A percentile compares a stretch with the other conserved stretches of the same genome.
phyloP scores from a whole-genome alignment of 2,113 vertebrate genomes.

The Halichoeres trimaculatus region DNA sequence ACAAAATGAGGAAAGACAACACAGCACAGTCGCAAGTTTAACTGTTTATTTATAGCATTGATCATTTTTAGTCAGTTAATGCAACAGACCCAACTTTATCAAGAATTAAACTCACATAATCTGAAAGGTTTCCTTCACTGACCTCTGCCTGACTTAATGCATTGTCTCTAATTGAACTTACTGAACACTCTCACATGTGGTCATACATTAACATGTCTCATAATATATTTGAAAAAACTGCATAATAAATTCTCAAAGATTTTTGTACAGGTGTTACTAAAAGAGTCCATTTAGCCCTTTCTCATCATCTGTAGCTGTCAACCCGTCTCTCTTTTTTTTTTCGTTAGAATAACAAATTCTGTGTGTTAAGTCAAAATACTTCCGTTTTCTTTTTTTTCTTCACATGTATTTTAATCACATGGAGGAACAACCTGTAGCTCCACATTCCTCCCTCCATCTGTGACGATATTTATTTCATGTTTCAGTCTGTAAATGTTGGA shows the following conservation, averaged over 20 bases:
- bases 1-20: too few relatives aligned
- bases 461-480: constrained; percentile 39
- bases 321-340: background rate
- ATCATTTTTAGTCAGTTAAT: too few relatives aligned
- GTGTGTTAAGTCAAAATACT: background rate
- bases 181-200: background rate
- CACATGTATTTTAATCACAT: background rate
- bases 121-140: constrained; percentile 9
- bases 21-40: too few relatives aligned
- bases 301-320: background rate
- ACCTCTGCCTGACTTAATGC: background rate
- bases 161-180: background rate
- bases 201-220: background rate
- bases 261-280: background rate
- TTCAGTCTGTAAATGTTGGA: constrained; percentile 13
- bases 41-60: too few relatives aligned
- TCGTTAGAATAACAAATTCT: constrained; percentile 4
- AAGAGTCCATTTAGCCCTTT: background rate
- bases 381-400: background rate
- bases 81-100: too few relatives aligned
- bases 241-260: background rate
- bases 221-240: background rate
- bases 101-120: too few relatives aligned
- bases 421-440: background rate
- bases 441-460: constrained; percentile 9